A percentile compares a stretch with the other conserved stretches of the same genome.
phyloP scores from a whole-genome alignment of 2,113 vertebrate species.

The Psammodynastes pulverulentus region DNA sequence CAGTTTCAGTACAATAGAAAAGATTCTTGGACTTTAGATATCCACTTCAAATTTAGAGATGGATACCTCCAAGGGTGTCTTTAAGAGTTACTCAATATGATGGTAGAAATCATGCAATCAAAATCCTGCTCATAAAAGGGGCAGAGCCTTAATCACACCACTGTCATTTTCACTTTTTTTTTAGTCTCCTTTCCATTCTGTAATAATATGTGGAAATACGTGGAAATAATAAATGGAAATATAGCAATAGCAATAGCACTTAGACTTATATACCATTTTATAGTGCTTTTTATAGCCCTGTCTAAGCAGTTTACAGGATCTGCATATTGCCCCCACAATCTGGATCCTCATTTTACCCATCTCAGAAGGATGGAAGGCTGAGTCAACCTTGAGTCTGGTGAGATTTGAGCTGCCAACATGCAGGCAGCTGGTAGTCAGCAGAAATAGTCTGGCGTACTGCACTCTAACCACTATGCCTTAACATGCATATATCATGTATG shows the following conservation, averaged over 20 bases:
- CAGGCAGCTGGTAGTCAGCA: too few species aligned
- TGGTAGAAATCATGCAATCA: not conserved
- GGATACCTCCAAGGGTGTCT: not conserved
- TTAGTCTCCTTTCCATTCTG: not conserved
- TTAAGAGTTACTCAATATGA: not conserved
- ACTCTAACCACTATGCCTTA: not conserved
- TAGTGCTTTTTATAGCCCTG: too few species aligned
- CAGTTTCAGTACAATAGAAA: not conserved
- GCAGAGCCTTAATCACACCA: not conserved
- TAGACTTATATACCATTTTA: too few species aligned
- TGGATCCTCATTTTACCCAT: too few species aligned
- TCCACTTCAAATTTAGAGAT: not conserved
- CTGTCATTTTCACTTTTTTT: not conserved
- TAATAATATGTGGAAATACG: not conserved
- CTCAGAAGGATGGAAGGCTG: too few species aligned
- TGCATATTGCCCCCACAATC: too few species aligned
- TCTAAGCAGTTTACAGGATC: too few species aligned
- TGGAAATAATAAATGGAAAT: too few species aligned
- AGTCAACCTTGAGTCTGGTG: too few species aligned
- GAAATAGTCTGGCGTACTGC: too few species aligned
- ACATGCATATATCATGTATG: not conserved
- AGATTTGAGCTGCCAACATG: too few species aligned
- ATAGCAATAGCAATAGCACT: too few species aligned
- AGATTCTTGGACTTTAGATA: not conserved
- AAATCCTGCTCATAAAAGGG: not conserved